A percentile compares a stretch with the other conserved stretches of the same genome.
These are phyloP conservation scores for Haliclona indistincta DNA, from an alignment of 37 sponge, comb jelly and placozoan species.

Conservation along the genomic window DNA sequence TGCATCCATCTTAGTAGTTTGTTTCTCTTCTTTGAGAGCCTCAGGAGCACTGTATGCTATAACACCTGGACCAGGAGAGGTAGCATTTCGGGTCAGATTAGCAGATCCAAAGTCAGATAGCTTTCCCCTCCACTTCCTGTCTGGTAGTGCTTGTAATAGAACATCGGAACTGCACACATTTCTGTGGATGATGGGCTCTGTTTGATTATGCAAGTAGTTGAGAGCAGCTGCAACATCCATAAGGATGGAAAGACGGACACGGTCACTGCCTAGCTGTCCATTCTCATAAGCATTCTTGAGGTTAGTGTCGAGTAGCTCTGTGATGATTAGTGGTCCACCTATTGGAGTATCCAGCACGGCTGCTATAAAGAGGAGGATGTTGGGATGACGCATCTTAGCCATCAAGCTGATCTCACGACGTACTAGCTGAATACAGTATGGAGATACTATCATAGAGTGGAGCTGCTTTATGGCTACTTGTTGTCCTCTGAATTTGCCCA, in stretches of 20 bases:
- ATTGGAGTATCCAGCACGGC: slow-evolving; percentile 33
- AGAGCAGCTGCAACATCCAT: slow-evolving; percentile 73
- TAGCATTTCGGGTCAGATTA: slow-evolving; percentile 41
- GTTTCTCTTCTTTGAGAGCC: slow-evolving; percentile 6
- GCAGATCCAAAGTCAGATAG: slow-evolving; percentile 84
- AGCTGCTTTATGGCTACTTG: slow-evolving; percentile 68
- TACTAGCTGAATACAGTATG: slow-evolving; percentile 7
- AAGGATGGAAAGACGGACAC: slow-evolving; percentile 15
- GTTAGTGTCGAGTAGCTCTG: slow-evolving; percentile 70
- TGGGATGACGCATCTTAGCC: slow-evolving; percentile 54
- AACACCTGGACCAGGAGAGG: slow-evolving; percentile 60
- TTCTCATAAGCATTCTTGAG: slow-evolving; percentile 47
- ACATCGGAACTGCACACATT: slow-evolving; percentile 84
- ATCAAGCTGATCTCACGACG: slow-evolving; percentile 55
- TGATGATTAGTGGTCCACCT: slow-evolving; percentile 53
- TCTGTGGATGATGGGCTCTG: slow-evolving; percentile 77
- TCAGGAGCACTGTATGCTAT: slow-evolving; percentile 80
- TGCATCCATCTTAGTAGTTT: slow-evolving; percentile 66
- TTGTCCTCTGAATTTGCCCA: slow-evolving; percentile 47
- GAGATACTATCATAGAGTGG: background rate
- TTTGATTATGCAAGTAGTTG: slow-evolving; percentile 70
- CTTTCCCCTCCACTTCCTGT: slow-evolving; percentile 53
- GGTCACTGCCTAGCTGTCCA: background rate
- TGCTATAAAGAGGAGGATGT: slow-evolving; percentile 67
- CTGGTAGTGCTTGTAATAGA: slow-evolving; percentile 31